A percentile compares a stretch with the other conserved stretches of the same genome.
phyloP scores from a whole-genome alignment of 2,113 vertebrate genomes.

The Datnioides undecimradiatus region DNA sequence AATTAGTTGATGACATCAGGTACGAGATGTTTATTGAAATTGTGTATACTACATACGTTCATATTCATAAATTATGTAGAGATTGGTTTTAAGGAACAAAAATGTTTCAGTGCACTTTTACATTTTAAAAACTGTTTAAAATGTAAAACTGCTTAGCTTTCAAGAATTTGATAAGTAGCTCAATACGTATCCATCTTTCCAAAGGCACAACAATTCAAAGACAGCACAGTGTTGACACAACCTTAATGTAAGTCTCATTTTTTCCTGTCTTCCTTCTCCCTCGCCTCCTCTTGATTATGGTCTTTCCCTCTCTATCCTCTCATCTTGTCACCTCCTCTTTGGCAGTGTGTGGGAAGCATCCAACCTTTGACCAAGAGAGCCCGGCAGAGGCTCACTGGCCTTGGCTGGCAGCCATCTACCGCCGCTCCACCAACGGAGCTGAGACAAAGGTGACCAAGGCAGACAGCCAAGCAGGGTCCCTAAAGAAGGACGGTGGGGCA shows the following conservation, averaged over 20 bases:
- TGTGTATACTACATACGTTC: no score
- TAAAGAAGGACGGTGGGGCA: conserved; percentile 82
- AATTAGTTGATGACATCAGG: background rate
- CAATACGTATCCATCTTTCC: no score
- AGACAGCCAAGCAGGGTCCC: conserved; percentile 82
- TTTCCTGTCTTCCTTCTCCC: conserved; percentile 11
- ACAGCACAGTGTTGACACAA: conserved; percentile 46
- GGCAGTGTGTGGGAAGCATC: conserved; percentile 94
- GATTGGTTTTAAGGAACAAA: no score
- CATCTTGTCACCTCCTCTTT: conserved; percentile 61
- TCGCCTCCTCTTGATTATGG: conserved; percentile 17
- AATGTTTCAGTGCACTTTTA: no score
- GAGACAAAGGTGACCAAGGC: conserved; percentile 82
- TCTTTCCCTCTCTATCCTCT: conserved; percentile 39
- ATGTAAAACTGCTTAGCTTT: background rate
- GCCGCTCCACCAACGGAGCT: conserved; percentile 75
- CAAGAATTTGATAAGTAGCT: conserved; percentile 8
- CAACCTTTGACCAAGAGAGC: conserved; percentile 86
- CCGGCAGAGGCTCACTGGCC: conserved; percentile 89
- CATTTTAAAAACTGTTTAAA: no score
- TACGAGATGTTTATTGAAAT: background rate
- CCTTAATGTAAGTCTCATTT: conserved; percentile 29
- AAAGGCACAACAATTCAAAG: background rate
- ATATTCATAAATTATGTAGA: no score
- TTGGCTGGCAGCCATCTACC: conserved; percentile 96